Evolutionary conservation across 2,113 vertebrate genomes (phyloP).

Genomic region (Acanthochromis polyacanthus): DNA sequence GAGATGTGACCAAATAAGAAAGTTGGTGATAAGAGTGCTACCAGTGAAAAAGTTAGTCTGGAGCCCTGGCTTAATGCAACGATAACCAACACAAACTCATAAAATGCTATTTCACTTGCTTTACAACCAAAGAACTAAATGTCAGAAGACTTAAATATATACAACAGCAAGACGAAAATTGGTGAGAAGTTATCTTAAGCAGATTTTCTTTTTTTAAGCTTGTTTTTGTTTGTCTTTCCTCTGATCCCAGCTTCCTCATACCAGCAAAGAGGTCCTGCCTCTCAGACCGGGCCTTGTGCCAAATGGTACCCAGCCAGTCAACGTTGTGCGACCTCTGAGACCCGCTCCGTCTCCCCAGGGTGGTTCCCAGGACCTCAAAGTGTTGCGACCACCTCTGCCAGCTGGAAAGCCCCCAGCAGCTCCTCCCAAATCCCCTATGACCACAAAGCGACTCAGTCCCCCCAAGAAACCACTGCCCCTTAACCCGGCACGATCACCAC

Average conservation of each 20-base stretch:
- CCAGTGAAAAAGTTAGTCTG: too few relatives aligned
- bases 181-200: too few relatives aligned
- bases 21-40: too few relatives aligned
- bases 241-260: constrained; percentile 77
- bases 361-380: constrained; percentile 62
- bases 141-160: too few relatives aligned
- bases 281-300: constrained; percentile 62
- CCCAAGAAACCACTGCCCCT: constrained; percentile 91
- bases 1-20: too few relatives aligned
- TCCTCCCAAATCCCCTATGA: constrained; percentile 61
- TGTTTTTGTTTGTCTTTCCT: neutral
- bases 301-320: constrained; percentile 85
- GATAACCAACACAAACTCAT: too few relatives aligned
- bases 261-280: constrained; percentile 83
- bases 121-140: too few relatives aligned
- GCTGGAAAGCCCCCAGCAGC: constrained; percentile 70
- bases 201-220: too few relatives aligned
- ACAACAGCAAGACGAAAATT: too few relatives aligned
- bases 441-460: constrained; percentile 82
- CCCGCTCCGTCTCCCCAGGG: constrained; percentile 58
- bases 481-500: constrained; percentile 82
- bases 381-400: constrained; percentile 76
- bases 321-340: constrained; percentile 88
- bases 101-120: too few relatives aligned
- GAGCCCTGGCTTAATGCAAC: too few relatives aligned